Evolutionary conservation across 2,888 invertebrate species (phyloP).

Genomic region (Scaptomyza polygonia): DNA sequence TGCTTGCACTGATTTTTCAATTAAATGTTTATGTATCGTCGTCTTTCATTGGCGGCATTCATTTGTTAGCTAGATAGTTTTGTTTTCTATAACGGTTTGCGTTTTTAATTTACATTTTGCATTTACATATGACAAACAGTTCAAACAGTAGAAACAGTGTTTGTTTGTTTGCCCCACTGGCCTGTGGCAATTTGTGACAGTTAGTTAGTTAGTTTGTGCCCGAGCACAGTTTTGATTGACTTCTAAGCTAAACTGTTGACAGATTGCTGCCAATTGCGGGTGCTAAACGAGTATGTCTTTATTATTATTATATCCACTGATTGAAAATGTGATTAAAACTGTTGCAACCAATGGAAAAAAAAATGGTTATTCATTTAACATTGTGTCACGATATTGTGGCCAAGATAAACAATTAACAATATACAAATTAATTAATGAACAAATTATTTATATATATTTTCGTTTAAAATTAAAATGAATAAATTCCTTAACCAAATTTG

Average conservation of each 20-base stretch:
- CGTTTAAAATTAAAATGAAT: too few relatives aligned
- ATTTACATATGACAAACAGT: conserved; percentile 23
- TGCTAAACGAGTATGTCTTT: conserved; percentile 17
- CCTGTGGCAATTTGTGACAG: conserved; percentile 68
- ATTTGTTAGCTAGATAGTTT: conserved; percentile 45
- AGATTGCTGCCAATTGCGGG: conserved; percentile 47
- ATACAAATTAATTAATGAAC: too few relatives aligned
- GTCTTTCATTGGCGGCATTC: conserved; percentile 32
- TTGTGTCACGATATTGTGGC: not conserved
- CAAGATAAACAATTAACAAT: not conserved
- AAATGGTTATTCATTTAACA: conserved; percentile 12
- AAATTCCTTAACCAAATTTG: too few relatives aligned
- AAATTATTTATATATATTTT: too few relatives aligned
- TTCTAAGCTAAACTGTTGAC: conserved; percentile 53
- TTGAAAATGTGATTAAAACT: conserved; percentile 63
- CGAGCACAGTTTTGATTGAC: conserved; percentile 70
- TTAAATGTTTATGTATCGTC: conserved; percentile 56
- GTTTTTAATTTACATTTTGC: conserved; percentile 42
- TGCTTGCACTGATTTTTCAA: conserved; percentile 67
- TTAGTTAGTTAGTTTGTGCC: conserved; percentile 63
- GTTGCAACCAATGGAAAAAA: conserved; percentile 41
- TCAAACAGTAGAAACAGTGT: conserved; percentile 10
- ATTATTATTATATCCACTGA: conserved; percentile 46
- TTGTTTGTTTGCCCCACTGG: conserved; percentile 40
- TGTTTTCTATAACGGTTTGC: conserved; percentile 61